Percentiles rank a stretch among this genome's conserved stretches.
Conservation (phyloP, 2,888 invertebrate species). For the Himalopsyche anomala region DNA sequence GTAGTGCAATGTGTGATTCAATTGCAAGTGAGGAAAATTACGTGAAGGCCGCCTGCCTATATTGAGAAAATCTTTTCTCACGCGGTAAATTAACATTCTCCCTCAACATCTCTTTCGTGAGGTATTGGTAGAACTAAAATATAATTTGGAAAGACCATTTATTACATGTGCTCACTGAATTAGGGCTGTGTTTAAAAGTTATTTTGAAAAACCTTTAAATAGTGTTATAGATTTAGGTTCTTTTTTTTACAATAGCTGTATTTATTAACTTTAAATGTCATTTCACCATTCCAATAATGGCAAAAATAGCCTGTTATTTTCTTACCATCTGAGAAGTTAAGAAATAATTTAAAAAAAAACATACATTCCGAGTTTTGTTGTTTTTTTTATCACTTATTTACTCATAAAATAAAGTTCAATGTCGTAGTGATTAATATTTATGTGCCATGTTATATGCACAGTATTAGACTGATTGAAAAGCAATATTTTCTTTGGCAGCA, state of each 20-base stretch:
- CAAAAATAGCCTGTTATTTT: constrained; percentile 22
- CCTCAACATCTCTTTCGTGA: too few relatives aligned
- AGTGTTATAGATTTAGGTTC: too few relatives aligned
- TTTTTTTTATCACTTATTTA: constrained; percentile 16
- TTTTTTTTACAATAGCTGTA: neutral
- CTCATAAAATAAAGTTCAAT: neutral
- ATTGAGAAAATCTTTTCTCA: too few relatives aligned
- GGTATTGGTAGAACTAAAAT: too few relatives aligned
- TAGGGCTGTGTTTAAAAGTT: constrained; percentile 1
- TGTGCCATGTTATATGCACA: constrained; percentile 22
- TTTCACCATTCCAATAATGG: constrained; percentile 35
- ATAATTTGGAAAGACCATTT: too few relatives aligned
- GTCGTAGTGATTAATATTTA: constrained; percentile 20
- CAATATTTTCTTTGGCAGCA: constrained; percentile 31
- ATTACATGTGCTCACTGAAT: neutral
- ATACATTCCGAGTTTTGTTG: constrained; percentile 29
- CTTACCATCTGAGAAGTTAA: constrained; percentile 16
- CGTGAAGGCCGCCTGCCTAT: too few relatives aligned
- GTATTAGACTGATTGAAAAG: constrained; percentile 33
- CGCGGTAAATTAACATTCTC: too few relatives aligned
- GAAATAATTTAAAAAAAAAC: constrained; percentile 14
- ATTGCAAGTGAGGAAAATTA: too few relatives aligned
- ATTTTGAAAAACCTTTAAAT: neutral
- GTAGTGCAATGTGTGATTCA: too few relatives aligned
- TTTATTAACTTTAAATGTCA: neutral